These are phyloP conservation scores for Cettia cetti DNA, from an alignment of 2,113 vertebrate genomes.

Conservation along the genomic window DNA sequence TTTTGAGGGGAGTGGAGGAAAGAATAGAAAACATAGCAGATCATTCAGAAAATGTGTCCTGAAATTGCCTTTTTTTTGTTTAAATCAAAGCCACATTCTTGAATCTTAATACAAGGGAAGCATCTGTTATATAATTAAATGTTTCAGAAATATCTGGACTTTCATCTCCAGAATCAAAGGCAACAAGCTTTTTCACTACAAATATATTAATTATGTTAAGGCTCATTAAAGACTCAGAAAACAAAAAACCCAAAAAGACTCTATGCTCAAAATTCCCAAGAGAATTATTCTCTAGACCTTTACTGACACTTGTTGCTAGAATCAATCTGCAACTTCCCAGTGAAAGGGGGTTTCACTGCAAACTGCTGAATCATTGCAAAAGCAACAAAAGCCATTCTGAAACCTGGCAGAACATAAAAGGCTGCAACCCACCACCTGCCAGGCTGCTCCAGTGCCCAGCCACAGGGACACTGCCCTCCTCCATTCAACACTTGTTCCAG, in stretches of 20 bases:
- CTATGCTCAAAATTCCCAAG: background rate
- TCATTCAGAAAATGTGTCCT: background rate
- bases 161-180: conserved; percentile 34
- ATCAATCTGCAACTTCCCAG: background rate
- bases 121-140: background rate
- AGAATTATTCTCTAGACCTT: background rate
- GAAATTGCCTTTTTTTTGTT: background rate
- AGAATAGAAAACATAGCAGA: background rate
- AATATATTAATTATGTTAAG: conserved; percentile 14
- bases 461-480: background rate
- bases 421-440: background rate
- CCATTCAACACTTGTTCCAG: background rate
- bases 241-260: background rate
- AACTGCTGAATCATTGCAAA: background rate
- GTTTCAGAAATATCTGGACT: background rate
- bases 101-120: background rate
- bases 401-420: background rate
- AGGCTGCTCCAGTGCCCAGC: background rate
- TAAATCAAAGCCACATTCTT: background rate
- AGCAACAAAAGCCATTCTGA: background rate
- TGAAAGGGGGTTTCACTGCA: background rate
- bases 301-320: background rate
- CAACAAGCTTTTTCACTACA: background rate
- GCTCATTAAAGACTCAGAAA: background rate
- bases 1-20: rapidly evolving